Base-by-base conservation (phyloP, 2,888 invertebrate genomes). In the Diploptera punctata region DNA sequence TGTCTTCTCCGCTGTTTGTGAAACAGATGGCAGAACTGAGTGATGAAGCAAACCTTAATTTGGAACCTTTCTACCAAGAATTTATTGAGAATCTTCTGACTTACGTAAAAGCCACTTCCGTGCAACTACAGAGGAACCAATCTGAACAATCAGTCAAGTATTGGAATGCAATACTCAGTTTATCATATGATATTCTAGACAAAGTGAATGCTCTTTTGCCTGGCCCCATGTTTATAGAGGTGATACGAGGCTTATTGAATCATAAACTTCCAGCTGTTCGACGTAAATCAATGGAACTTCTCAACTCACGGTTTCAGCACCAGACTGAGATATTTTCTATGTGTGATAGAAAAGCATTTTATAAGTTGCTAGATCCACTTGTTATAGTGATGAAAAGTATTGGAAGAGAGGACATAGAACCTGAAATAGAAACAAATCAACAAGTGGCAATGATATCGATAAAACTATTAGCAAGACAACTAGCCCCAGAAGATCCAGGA, bases 391-490 rank as follows among this genome's bases (percentile, higher is more conserved):
- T 47, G 18, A 31, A 26, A 4, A 83, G 85, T 0, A 85, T 88
- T 10, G 83, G 86, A 54, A 80, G 80, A 5, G 81, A 82, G 1
- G 80, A n/a, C 0, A 31, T n/a, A 9, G 49, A 31, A 10, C 33
- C 83, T n/a, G 79, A 81, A 1, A 79, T 87, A 57, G 89, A 91
- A 77, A 81, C 90, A 19, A 90, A 93, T 75, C 91, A 94, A 77
- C 97, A 97, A 83, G 92, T 92, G 0, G 92, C 94, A 0, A 84
- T 98, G 31, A 86, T 95, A 54, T 91, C 93, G 0, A 81, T 97
- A 57, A 97, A 97, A 81, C 82, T 96, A 16, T 81, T 97, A n/a
- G 91, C 93, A 0, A 91, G 91, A 80, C 82, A 89, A 73, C 82
- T 95, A 61, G 94, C 92, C 0, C 78, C 85, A 0, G 85, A 89